Base-by-base conservation (phyloP, 2,797 vertebrate species). In the Allobates femoralis region DNA sequence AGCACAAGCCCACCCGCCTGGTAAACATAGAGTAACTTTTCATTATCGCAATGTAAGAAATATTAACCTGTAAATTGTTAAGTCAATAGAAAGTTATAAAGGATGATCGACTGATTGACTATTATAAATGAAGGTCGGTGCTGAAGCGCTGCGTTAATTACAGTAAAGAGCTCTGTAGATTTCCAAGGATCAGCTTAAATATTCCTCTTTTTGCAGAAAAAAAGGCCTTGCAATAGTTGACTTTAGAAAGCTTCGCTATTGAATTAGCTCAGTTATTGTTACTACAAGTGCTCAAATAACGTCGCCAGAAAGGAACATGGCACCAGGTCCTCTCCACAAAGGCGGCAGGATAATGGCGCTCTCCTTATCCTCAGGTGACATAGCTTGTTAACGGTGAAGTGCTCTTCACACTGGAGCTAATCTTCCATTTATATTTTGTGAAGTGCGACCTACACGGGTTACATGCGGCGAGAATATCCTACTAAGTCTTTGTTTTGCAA, bases 341-440 rank as follows among this genome's bases (percentile, higher is more conserved):
- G 16, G 3, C 53, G 15, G 30, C 53, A 11, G 19, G 53, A 78
- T 58, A 58, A 58, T 37, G 2, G 19, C 53, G 5, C 19, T 78
- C 26, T 58, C 23, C 34, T 71, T 41, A 41, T 71, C 67, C 67
- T 41, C 32, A 12, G 34, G 0, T 41, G 32, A 71, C 67, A 71
- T 71, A 23, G 30, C 76, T 30, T 30, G 16, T 77, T 77, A 77
- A 5, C 18, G 3, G 75, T 60, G 32, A 34, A 58, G 53, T 5
- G 75, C n/a, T 77, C 28, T 53, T 30, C 53, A 32, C 53, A 23
- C 75, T 34, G 75, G 51, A 77, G 21, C 75, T 77, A 32, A 77
- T 77, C 62, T 53, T 53, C n/a, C 41, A 53, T 66, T 81, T 67
- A 50, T 41, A 81, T 30, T 51, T 67, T 67, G 26, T 30, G n/a